Evolutionary conservation across 2,797 vertebrate genomes (phyloP).

Genomic region (Chromis chromis): DNA sequence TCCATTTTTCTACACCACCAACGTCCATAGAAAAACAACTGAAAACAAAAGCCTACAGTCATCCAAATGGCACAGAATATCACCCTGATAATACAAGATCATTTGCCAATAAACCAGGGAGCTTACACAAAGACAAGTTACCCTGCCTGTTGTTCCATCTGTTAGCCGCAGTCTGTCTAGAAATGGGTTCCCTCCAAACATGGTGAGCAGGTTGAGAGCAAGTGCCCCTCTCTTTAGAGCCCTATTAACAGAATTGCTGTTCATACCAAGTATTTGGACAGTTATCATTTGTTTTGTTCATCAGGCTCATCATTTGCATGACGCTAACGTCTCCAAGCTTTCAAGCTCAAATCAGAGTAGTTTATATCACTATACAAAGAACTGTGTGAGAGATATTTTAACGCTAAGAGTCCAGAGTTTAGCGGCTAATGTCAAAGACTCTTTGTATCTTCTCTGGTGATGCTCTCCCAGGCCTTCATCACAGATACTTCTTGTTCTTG

Average conservation of each 20-base stretch:
- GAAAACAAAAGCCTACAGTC: slow-evolving; percentile 20
- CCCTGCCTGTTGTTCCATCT: slow-evolving; percentile 3
- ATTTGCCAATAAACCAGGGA: not conserved
- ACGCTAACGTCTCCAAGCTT: not conserved
- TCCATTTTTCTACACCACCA: not conserved
- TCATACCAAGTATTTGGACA: not conserved
- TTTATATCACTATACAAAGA: not conserved
- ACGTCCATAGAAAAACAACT: slow-evolving; percentile 11
- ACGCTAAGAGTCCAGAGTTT: no score
- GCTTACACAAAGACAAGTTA: slow-evolving; percentile 19
- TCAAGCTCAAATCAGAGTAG: not conserved
- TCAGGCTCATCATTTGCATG: not conserved
- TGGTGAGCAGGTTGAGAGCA: not conserved
- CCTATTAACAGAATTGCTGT: not conserved
- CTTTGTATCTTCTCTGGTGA: not conserved
- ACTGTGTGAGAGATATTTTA: not conserved
- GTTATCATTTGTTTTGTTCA: not conserved
- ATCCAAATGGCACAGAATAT: slow-evolving; percentile 26
- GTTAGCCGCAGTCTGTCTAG: not conserved
- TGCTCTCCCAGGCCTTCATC: not conserved
- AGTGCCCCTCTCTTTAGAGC: not conserved
- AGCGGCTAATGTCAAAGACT: no score
- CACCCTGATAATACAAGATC: slow-evolving; percentile 15
- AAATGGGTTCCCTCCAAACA: not conserved
- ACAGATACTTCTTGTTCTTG: no score